Percentiles rank a stretch among this genome's conserved stretches.
Conservation (phyloP, 2,797 vertebrate genomes). For the Rhinatrema bivittatum region DNA sequence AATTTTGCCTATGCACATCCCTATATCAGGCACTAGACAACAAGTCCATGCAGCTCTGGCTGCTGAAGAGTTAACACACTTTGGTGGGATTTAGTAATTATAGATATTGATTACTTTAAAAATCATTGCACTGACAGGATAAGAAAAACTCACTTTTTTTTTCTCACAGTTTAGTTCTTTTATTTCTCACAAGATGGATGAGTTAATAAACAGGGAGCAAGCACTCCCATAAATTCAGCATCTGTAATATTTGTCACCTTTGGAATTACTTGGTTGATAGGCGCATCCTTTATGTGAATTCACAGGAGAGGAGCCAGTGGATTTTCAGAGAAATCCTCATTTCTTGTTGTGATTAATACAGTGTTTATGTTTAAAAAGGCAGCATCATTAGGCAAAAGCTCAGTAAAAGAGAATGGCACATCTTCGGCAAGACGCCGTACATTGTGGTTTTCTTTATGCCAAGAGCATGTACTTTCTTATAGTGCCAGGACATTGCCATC, state of each 20-base stretch:
- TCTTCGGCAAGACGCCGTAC: not conserved
- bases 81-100: slow-evolving; percentile 44
- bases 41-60: slow-evolving; percentile 5
- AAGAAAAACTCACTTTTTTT: slow-evolving; percentile 47
- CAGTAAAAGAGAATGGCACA: slow-evolving; percentile 4
- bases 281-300: slow-evolving; percentile 53
- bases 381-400: slow-evolving; percentile 25
- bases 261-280: slow-evolving; percentile 47
- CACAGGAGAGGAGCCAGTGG: slow-evolving; percentile 29
- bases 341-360: slow-evolving; percentile 40
- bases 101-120: slow-evolving; percentile 55
- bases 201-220: slow-evolving; percentile 60
- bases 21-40: not conserved
- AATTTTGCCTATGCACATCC: too few relatives aligned
- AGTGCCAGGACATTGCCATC: too few relatives aligned
- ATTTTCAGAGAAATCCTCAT: slow-evolving; percentile 24
- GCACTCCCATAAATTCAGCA: slow-evolving; percentile 56
- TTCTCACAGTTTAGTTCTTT: slow-evolving; percentile 35
- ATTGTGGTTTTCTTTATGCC: too few relatives aligned
- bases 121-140: slow-evolving; percentile 36
- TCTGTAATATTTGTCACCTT: slow-evolving; percentile 62
- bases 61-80: slow-evolving; percentile 44
- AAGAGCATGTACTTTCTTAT: too few relatives aligned
- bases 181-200: slow-evolving; percentile 61
- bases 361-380: slow-evolving; percentile 30